Evolutionary conservation across 1,140 invertebrate genomes (phyloP), one percentile per base, ranked within the genome.

Genomic region (Archivesica marissinica): DNA sequence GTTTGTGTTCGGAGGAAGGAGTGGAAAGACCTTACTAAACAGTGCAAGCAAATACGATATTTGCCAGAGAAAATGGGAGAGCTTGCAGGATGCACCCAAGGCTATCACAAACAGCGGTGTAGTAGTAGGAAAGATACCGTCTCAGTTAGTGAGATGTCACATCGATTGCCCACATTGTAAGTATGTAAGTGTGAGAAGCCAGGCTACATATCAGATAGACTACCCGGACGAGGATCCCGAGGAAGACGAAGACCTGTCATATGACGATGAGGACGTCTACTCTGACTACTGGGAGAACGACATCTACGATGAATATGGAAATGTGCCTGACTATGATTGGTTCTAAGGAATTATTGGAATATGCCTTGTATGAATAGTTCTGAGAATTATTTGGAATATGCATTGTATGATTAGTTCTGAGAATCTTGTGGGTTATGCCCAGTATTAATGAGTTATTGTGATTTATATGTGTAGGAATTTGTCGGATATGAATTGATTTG

Each of bases 121-220:
- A 9, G 78, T 87, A 23, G 47, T 87, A 0, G 88, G 86, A 0
- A 86, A 70, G 20, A 52, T 92, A n/a, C 90, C 91, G n/a, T 72
- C 76, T 17, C 79, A 88, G 23, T 61, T 86, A 13, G 64, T 91
- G 1, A 83, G 86, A 23, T 92, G 91, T 44, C 88, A 90, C 52
- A 85, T 89, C 17, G 85, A 89, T 9, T 92, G 91, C 74, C 91
- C 89, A 4, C 91, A 92, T 74, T 92, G 91, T 87, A 68, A 85
- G 50, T 89, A 85, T 56, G 50, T 78, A 0, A 68, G 77, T 6
- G 68, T 75, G 9, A 74, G 86, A 1, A 87, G 85, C 56, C 86
- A 86, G 33, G 87, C 89, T 0, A 68, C 77, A 1, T 91, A 90
- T 52, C 41, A 87, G 9, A 78, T 87, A 0, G 77, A 86, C 52